Evolutionary conservation across 1,140 invertebrate species (phyloP).

Genomic region (Bombus sibiricus): DNA sequence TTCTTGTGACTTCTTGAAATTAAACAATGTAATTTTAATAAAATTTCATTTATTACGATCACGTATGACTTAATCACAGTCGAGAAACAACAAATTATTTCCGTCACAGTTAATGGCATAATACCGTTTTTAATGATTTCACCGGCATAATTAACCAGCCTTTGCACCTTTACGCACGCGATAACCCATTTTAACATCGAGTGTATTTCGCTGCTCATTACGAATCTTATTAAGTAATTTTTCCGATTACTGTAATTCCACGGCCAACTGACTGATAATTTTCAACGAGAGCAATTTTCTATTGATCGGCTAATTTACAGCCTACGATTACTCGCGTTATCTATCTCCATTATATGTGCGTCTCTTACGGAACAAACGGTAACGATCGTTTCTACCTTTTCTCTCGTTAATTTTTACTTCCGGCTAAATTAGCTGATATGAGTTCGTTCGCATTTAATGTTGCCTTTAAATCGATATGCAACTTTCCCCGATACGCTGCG

Average conservation of each 20-base stretch:
- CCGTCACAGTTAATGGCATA: too few relatives aligned
- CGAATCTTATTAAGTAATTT: not conserved
- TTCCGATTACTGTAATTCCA: not conserved
- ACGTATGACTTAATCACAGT: too few relatives aligned
- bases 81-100: too few relatives aligned
- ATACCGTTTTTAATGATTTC: too few relatives aligned
- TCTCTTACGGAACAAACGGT: not conserved
- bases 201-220: not conserved
- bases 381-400: not conserved
- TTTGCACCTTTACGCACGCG: too few relatives aligned
- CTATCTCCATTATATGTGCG: not conserved
- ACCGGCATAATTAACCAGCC: too few relatives aligned
- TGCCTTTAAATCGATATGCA: conserved; percentile 41
- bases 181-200: not conserved
- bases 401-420: not conserved
- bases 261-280: too few relatives aligned
- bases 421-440: not conserved
- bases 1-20: too few relatives aligned
- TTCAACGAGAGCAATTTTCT: not conserved
- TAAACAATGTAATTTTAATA: too few relatives aligned
- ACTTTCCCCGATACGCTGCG: conserved; percentile 1
- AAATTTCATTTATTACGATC: too few relatives aligned
- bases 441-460: conserved; percentile 9
- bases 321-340: not conserved
- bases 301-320: not conserved